phyloP scores from a whole-genome alignment of 1,140 invertebrate genomes.

The Nephila pilipes region DNA sequence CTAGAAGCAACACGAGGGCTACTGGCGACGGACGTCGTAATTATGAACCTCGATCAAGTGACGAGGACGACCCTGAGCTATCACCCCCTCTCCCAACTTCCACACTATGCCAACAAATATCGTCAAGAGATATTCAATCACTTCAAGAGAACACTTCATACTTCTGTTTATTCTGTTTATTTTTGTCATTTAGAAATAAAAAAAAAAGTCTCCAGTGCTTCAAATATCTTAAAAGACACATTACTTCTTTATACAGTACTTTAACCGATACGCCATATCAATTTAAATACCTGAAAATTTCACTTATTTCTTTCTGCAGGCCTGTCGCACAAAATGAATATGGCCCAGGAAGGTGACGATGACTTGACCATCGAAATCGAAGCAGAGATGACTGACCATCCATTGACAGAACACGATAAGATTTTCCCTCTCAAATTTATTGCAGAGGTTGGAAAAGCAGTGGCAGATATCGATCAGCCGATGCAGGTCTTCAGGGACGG shows the following conservation, averaged over 20 bases:
- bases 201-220: neutral
- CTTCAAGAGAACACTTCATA: too few species aligned
- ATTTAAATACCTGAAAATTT: too few species aligned
- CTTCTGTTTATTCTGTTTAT: too few species aligned
- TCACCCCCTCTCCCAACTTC: too few species aligned
- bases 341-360: constrained; percentile 76
- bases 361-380: constrained; percentile 77
- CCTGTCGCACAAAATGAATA: constrained; percentile 68
- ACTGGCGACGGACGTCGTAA: too few species aligned
- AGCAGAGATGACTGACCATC: constrained; percentile 78
- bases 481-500: constrained; percentile 52
- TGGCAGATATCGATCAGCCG: constrained; percentile 49
- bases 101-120: too few species aligned
- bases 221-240: neutral
- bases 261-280: too few species aligned
- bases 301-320: neutral
- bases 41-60: too few species aligned
- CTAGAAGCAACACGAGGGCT: too few species aligned
- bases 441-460: constrained; percentile 49
- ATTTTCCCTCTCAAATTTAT: constrained; percentile 68
- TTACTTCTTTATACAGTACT: neutral
- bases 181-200: too few species aligned
- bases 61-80: too few species aligned
- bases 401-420: constrained; percentile 64
- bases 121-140: too few species aligned